Base-by-base conservation (phyloP, 2,113 vertebrate genomes). In the Rhynchopsitta pachyrhyncha region DNA sequence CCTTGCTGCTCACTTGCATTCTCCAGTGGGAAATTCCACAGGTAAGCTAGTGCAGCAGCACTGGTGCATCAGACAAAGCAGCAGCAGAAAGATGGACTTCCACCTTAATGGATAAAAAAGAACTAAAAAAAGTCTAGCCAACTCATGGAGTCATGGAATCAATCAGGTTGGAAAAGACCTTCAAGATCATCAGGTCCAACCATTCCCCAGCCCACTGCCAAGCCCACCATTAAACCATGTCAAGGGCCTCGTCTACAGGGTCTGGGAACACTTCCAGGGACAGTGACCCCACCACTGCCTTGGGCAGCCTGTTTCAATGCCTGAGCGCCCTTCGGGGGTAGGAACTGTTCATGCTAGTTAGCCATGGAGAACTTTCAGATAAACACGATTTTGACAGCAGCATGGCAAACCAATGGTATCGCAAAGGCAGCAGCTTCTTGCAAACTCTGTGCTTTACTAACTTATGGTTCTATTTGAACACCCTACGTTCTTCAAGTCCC, bases 11-110 rank as follows among this genome's bases (percentile, higher is more conserved):
- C 49, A 11, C 22, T 47, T 71, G 39, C 15, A 29, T 1, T 1
- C 35, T 90, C 81, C 70, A 44, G n/a, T 6, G 0, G 67, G 1
- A 0, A 92, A 83, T 86, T 69, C 52, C 88, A 22, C 0, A 0
- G 24, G 50, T 47, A 68, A 52, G 17, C 25, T 20, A 46, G 47
- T 47, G 55, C 74, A 93, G 92, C 31, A 94, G 87, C 57, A 27
- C 82, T 52, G 31, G 69, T 59, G 70, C 46, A n/a, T 27, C 68
- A 82, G 31, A 29, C 62, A 63, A n/a, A 75, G 18, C 55, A 35
- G 73, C 62, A 89, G 29, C 4, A 50, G 28, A 68, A 76, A 23
- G 18, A 62, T 13, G 33, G 53, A 47, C 24, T 86, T 50, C 29
- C 39, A 68, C 14, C 29, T 39, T 53, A 86, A 57, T 6, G 9